phyloP scores from a whole-genome alignment of 2,797 vertebrate genomes.

The Sebastiscus tertius region DNA sequence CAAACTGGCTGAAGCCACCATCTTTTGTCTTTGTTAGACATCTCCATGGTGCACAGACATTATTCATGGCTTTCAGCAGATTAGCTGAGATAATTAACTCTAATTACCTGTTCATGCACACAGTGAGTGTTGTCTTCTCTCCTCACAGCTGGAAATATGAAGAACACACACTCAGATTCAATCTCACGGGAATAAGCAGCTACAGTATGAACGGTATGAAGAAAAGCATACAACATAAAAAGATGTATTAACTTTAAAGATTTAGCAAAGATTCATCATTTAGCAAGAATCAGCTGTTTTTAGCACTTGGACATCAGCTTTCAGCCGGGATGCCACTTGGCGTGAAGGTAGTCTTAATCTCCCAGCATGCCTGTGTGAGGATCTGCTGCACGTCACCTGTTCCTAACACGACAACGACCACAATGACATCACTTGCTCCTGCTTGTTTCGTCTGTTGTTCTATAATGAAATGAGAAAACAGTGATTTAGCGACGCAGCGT shows the following conservation, averaged over 20 bases:
- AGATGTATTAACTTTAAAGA: not conserved
- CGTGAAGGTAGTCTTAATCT: not conserved
- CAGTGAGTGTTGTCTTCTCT: not conserved
- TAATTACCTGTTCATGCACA: slow-evolving; percentile 32
- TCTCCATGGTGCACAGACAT: slow-evolving; percentile 33
- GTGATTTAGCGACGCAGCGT: not conserved
- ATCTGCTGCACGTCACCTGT: slow-evolving; percentile 13
- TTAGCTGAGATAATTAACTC: slow-evolving; percentile 38
- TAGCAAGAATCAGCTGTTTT: no score
- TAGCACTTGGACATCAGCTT: no score
- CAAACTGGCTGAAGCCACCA: not conserved
- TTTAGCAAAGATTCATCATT: no score
- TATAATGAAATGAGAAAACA: not conserved
- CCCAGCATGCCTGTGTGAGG: slow-evolving; percentile 35
- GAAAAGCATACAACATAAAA: not conserved
- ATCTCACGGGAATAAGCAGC: not conserved
- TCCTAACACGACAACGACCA: not conserved
- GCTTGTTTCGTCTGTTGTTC: not conserved
- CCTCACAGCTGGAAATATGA: slow-evolving; percentile 3
- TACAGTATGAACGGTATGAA: rapidly evolving
- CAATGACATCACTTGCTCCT: not conserved
- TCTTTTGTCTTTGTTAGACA: not conserved
- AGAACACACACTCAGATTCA: not conserved
- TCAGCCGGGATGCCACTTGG: not conserved
- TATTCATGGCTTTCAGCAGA: slow-evolving; percentile 19